Base-by-base conservation (phyloP, 2,888 invertebrate species). In the Steinernema carpocapsae region DNA sequence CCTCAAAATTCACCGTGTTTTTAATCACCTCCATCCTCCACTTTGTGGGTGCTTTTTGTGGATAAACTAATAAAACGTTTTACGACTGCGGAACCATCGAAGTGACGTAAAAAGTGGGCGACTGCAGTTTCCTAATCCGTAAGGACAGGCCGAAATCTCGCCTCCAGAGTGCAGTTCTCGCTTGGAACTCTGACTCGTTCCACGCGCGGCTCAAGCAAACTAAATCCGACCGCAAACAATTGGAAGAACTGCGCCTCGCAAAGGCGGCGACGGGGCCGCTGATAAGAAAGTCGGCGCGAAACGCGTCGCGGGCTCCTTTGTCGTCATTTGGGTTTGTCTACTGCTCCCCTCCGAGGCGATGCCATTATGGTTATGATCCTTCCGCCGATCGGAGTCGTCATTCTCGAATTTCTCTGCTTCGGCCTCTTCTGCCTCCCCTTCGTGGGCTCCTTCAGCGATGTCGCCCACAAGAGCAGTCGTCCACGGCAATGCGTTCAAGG, bases 201-300 rank as follows among this genome's bases (percentile, higher is more conserved):
- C 37, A 37, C 37, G 10, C 37, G 48, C 48, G 48, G 48, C 19
- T 17, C n/a, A 48, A 48, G 48, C 37, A 48, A 17, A 48, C 48
- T 48, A 64, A 64, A 64, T 32, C 64, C 64, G 64, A 64, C 17
- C 29, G 37, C 64, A 32, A 56, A 56, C 56, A 56, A 12, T n/a
- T 17, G 48, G 48, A 48, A 14, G 48, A 48, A 48, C 17, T 56
- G 56, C 22, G 26, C 19, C 22, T 6, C 24, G 52, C 19, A 7
- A 56, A 56, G 56, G 56, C 56, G 56, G 32, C 37, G 64, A 48
- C 48, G 19, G 4, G n/a, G 19, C 29, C 64, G 29, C 64, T 64
- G 64, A 64, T 64, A 64, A 64, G 64, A 24, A 19, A 48, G 22
- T n/a, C 52, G 52, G 52, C 52, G 52, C 52, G 52, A 52, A 52